Evolutionary conservation across 2,113 vertebrate species (phyloP), one percentile per base, ranked within the genome.

Genomic region (Ranitomeya imitator): DNA sequence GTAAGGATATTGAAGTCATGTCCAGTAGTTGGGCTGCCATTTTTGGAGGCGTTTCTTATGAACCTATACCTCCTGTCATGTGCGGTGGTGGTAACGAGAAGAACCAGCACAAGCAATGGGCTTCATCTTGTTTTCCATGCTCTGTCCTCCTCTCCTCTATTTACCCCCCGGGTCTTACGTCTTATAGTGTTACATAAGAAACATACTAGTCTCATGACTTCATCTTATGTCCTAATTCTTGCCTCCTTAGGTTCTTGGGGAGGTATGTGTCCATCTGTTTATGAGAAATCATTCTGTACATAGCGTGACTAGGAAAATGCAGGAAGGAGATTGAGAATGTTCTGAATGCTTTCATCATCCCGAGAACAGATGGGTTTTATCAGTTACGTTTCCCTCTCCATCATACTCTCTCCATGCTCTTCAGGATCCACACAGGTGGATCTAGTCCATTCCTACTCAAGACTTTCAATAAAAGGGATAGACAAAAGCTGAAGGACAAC

Each of bases 341-440:
- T 78, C 16, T 78, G 57, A 23, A 69, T 71, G 60, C 60, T 85
- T 84, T 65, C 18, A 85, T 85, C 57, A 12, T 79, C 77, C 55
- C 60, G 11, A n/a, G n/a, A 51, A 77, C 87, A 88, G 55, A 84
- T 88, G 87, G 37, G 55, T 23, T 15, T 74, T n/a, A 19, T 65
- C 12, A 52, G 19, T 45, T 31, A 18, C 26, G 1, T 78, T 77
- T n/a, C 11, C 21, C 31, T 61, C 76, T 59, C 71, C 18, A n/a
- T 84, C 65, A 55, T 55, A 1, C 18, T 21, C 73, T 16, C 37
- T 19, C 73, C 73, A 52, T 45, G 15, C 0, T 18, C 37, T 19
- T 26, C 67, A 71, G 15, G 15, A 13, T 73, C 6, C 69, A 73
- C 14, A 15, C 45, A 52, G 31, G 16, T 52, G 45, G 8, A 76